Conservation (phyloP, 2,113 vertebrate species). For the Chunga burmeisteri region DNA sequence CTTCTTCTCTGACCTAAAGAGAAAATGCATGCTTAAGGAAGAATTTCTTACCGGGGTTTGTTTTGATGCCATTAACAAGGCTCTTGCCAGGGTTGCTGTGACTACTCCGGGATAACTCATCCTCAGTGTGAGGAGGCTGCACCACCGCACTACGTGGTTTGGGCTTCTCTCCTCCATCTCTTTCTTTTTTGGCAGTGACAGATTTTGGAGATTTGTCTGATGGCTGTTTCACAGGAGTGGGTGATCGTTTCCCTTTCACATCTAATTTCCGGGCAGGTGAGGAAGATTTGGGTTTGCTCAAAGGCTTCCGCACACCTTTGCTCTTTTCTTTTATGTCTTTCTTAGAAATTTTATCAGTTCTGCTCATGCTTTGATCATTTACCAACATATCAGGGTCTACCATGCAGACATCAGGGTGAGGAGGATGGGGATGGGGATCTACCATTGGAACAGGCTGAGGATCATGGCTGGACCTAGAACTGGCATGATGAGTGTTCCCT, state of each 20-base stretch:
- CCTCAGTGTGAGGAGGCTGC: constrained; percentile 79
- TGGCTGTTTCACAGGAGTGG: constrained; percentile 85
- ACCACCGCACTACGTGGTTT: constrained; percentile 74
- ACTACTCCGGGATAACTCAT: constrained; percentile 82
- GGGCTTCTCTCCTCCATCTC: constrained; percentile 75
- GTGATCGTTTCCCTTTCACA: constrained; percentile 84
- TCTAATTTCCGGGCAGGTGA: constrained; percentile 87
- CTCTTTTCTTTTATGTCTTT: constrained; percentile 89
- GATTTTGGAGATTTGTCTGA: constrained; percentile 77
- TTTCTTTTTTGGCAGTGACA: constrained; percentile 79
- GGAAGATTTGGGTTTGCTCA: constrained; percentile 85
- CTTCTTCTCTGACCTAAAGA: background rate
- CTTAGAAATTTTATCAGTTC: constrained; percentile 85
- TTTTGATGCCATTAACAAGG: constrained; percentile 84
- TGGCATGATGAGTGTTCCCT: constrained; percentile 74
- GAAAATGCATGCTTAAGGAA: background rate
- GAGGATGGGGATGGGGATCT: constrained; percentile 87
- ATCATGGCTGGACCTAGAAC: constrained; percentile 81
- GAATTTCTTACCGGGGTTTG: constrained; percentile 79
- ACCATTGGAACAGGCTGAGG: constrained; percentile 85
- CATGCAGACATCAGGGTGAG: constrained; percentile 95
- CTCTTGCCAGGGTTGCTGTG: constrained; percentile 81
- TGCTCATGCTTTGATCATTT: constrained; percentile 76
- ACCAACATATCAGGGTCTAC: constrained; percentile 89
- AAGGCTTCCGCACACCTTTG: constrained; percentile 82